Base-by-base conservation (phyloP, 1,140 invertebrate genomes). In the Anastrepha ludens region DNA sequence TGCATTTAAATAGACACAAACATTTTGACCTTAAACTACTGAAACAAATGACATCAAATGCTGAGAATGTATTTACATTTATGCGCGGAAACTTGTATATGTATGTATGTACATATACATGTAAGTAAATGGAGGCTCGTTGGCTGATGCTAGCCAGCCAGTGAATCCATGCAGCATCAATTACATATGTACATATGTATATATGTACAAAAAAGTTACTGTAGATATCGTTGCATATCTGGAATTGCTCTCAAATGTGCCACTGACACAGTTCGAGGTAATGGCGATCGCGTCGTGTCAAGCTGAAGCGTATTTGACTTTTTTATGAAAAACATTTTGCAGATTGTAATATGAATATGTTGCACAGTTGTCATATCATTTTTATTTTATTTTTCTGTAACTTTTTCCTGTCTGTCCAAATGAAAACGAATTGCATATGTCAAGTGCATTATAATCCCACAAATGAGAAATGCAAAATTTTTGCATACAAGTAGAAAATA, bases 1-100 rank as follows among this genome's bases (percentile, higher is more conserved):
- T 81, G 74, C 20, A 50, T 55, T 81, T 81, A 81, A 81, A 8
- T 81, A 81, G 74, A 50, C 74, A 58, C 74, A 81, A 81, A 81
- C 20, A 81, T 81, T 81, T 81, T 81, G 74, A 81, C 74, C 74
- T 81, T 81, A 81, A 81, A 81, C 74, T 81, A 81, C 55, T 81
- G 55, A 81, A 81, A 81, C 74, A 81, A 81, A 81, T 81, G 74
- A 81, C 74, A 81, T 81, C 74, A 81, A 81, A 41, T 81, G 74
- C 8, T 81, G 74, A 50, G 47, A 81, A 81, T 81, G 47, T n/a
- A 50, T n/a, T 20, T 81, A 8, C 13, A 70, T 20, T 2, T 70
- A 70, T 44, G n/a, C 29, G 29, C 29, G 29, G 1, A 29, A 29
- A 29, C 29, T 29, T 29, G 29, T 29, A 29, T 50, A 20, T 50